These are phyloP conservation scores for Falcunculus frontatus DNA, from an alignment of 2,113 vertebrate genomes.

Conservation along the genomic window DNA sequence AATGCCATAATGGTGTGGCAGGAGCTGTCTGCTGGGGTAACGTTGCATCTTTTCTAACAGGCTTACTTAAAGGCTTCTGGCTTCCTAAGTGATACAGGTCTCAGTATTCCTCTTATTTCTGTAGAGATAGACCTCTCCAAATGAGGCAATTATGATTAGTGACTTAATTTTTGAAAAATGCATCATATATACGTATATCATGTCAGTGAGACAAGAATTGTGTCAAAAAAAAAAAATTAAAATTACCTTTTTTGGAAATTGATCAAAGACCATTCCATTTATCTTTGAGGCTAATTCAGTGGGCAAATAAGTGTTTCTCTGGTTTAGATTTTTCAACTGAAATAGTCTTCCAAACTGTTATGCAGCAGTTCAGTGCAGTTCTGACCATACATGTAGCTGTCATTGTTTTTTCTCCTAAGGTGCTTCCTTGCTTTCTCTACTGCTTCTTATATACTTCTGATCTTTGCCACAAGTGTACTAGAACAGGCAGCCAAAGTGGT, in stretches of 20 bases:
- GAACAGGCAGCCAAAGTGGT: not conserved
- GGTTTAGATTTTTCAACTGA: not conserved
- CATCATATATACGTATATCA: rapidly evolving
- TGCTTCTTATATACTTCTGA: not conserved
- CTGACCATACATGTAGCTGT: not conserved
- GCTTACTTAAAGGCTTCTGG: not conserved
- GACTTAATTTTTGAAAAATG: not conserved
- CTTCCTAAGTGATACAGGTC: not conserved
- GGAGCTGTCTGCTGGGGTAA: not conserved
- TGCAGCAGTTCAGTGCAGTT: not conserved
- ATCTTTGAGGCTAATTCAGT: not conserved
- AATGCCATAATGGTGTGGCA: not conserved
- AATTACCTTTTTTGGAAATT: not conserved
- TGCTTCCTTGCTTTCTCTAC: not conserved
- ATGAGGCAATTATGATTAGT: not conserved
- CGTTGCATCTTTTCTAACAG: not conserved
- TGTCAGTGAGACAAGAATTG: not conserved
- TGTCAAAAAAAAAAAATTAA: not conserved
- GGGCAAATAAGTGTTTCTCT: not conserved
- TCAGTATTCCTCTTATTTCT: not conserved
- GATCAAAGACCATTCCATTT: rapidly evolving
- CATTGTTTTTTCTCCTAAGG: not conserved
- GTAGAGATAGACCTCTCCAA: not conserved
- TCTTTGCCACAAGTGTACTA: not conserved
- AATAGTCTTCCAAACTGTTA: not conserved